Base-by-base conservation (phyloP, 1,140 invertebrate species). In the Anadara kagoshimensis region DNA sequence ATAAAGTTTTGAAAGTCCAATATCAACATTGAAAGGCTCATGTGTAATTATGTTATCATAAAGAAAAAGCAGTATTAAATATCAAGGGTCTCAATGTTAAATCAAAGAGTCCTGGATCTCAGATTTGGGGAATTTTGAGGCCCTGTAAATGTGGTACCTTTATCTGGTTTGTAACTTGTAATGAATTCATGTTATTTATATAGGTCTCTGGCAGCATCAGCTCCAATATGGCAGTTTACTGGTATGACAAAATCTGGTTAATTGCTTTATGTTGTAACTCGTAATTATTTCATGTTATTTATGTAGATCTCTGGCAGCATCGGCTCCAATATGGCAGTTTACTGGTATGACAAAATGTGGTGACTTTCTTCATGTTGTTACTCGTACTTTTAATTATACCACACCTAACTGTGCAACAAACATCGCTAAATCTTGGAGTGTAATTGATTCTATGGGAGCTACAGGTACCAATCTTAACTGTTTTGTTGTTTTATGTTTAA, bases 311-410 rank as follows among this genome's bases (percentile, higher is more conserved):
- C 93, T 99, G 64, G 97, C 98, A 43, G 93, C 97, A 5, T 99
- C 97, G 20, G 98, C 98, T 0, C 98, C 98, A 0, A 93, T 99
- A 72, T 93, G 95, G 80, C 95, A 97, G 90, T 99, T 98, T 86
- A 89, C 91, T 2, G 94, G 93, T 26, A 86, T 97, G 76, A 94
- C 93, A 3, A 92, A 93, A 0, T 98, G 98, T 86, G 92, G 93
- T 56, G 92, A 92, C 12, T 99, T 94, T 89, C 90, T 93, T 73
- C 90, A 93, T 76, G 94, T 98, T 62, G 92, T 95, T 0, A 96
- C 95, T 0, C 92, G 93, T 24, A 94, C 94, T 68, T 98, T 94
- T 88, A 88, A 85, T 20, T 84, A 90, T 2, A 91, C 90, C 0
- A 92, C 92, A 73, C 63, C 83, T 0, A 91, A 92, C 22, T 99